These are phyloP conservation scores for Proisotoma minuta DNA, from an alignment of 2,888 invertebrate genomes.

Conservation along the genomic window DNA sequence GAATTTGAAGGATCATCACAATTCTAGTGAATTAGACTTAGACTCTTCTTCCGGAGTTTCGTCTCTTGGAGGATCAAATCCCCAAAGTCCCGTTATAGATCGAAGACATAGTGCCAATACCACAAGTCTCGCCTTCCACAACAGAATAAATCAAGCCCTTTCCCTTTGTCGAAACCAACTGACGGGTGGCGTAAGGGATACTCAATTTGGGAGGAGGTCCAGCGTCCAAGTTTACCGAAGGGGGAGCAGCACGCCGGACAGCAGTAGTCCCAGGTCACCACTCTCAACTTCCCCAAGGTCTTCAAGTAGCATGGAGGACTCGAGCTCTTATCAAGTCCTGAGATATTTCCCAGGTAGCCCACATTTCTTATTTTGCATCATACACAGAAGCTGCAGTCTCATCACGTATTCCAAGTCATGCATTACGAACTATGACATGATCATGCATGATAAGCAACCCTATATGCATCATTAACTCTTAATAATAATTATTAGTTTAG, in stretches of 20 bases:
- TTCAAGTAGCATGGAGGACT: constrained; percentile 32
- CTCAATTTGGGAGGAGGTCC: constrained; percentile 15
- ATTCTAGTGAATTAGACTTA: constrained; percentile 10
- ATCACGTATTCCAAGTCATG: too few species aligned
- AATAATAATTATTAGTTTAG: too few species aligned
- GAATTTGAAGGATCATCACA: not conserved
- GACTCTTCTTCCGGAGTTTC: constrained; percentile 21
- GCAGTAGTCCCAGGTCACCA: not conserved
- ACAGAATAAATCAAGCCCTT: constrained; percentile 28
- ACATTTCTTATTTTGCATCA: not conserved
- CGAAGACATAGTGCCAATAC: constrained; percentile 17
- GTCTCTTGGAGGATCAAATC: constrained; percentile 6
- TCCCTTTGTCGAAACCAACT: constrained; percentile 22
- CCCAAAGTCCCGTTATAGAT: constrained; percentile 14
- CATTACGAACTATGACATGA: too few species aligned
- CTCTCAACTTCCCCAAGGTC: not conserved
- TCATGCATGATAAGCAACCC: too few species aligned
- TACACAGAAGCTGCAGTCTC: too few species aligned
- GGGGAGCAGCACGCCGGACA: constrained; percentile 12
- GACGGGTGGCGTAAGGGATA: not conserved
- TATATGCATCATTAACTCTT: too few species aligned
- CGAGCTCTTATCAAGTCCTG: constrained; percentile 34
- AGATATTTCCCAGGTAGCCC: constrained; percentile 34
- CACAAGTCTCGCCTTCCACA: constrained; percentile 23
- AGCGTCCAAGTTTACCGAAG: constrained; percentile 29